Conservation (phyloP, 2,113 vertebrate genomes). For the Litocranius walleri region DNA sequence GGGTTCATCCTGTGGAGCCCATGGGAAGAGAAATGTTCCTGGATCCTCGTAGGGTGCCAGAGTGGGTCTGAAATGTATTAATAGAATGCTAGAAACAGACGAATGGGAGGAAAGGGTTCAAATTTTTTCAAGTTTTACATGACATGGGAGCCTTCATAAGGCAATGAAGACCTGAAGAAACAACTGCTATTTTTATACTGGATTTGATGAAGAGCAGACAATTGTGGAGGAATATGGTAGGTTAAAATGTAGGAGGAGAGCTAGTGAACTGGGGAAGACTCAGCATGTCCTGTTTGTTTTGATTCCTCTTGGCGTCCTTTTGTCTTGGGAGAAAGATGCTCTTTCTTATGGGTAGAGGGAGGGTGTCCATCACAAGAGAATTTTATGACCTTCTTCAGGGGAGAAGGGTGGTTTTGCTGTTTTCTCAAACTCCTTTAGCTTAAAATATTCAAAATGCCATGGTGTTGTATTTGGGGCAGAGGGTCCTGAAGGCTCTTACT, state of each 20-base stretch:
- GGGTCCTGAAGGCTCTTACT: background rate
- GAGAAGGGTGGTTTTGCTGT: background rate
- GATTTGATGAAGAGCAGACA: background rate
- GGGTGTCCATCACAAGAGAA: background rate
- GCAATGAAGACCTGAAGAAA: background rate
- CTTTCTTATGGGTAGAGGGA: background rate
- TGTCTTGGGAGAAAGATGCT: background rate
- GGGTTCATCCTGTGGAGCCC: background rate
- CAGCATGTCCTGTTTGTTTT: background rate
- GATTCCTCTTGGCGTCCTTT: background rate
- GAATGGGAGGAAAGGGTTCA: background rate
- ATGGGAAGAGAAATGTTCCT: background rate
- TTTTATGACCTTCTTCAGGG: background rate
- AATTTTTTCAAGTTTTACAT: background rate
- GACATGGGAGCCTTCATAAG: background rate
- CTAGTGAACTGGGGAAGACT: background rate
- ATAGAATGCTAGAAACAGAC: background rate
- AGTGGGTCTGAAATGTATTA: background rate
- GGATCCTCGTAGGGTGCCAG: background rate
- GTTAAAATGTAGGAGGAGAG: background rate
- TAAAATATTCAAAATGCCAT: background rate
- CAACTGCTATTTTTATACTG: background rate
- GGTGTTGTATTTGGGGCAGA: background rate
- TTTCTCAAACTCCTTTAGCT: background rate
- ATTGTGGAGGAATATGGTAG: background rate